These are phyloP conservation scores for Hemistola chrysoprasaria DNA, from an alignment of 2,888 invertebrate species.

Conservation along the genomic window DNA sequence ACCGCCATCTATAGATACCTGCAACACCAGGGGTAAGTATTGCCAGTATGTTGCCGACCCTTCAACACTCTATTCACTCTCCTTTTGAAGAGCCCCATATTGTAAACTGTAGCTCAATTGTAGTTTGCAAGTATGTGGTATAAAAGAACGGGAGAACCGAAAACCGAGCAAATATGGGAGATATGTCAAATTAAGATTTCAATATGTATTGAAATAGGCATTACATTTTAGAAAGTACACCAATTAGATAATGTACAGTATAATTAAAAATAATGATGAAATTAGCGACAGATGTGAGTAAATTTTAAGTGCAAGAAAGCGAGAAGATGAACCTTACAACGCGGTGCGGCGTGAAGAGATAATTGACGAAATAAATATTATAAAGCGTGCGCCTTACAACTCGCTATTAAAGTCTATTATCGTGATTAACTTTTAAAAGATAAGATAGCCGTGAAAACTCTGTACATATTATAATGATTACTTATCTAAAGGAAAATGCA, in stretches of 20 bases:
- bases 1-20: too few species aligned
- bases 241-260: background rate
- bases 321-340: constrained; percentile 52
- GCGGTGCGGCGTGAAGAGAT: constrained; percentile 33
- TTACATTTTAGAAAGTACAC: too few species aligned
- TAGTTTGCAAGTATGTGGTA: too few species aligned
- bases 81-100: too few species aligned
- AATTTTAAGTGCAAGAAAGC: constrained; percentile 59
- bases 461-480: constrained; percentile 21
- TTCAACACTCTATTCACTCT: too few species aligned
- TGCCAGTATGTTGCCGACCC: too few species aligned
- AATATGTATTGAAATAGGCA: too few species aligned
- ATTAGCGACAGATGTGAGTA: constrained; percentile 31
- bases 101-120: too few species aligned
- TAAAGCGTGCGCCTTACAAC: constrained; percentile 29
- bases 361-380: constrained; percentile 44
- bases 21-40: too few species aligned
- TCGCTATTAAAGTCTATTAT: constrained; percentile 37
- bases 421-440: constrained; percentile 34
- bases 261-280: constrained; percentile 13
- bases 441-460: constrained; percentile 30
- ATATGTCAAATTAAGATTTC: too few species aligned
- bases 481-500: constrained; percentile 24
- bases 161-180: too few species aligned
- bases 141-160: too few species aligned